Evolutionary conservation across 2,113 vertebrate genomes (phyloP).

Genomic region (Crotalus horridus): DNA sequence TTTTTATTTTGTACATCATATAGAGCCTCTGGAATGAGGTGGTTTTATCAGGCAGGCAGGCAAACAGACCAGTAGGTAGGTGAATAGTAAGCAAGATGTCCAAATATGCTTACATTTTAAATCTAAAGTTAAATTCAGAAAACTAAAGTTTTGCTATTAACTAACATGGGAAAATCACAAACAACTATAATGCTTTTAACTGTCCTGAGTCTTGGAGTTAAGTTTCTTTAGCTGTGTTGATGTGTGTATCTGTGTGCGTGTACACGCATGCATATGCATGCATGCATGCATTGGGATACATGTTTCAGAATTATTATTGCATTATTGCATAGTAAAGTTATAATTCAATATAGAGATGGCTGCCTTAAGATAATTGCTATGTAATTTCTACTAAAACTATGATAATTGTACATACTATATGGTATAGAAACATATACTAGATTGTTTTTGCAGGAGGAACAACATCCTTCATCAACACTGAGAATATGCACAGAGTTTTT

Average conservation of each 20-base stretch:
- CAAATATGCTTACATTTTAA: too few relatives aligned
- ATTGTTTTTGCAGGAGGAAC: too few relatives aligned
- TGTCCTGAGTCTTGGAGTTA: neutral
- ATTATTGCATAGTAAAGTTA: neutral
- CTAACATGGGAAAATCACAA: neutral
- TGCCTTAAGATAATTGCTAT: neutral
- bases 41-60: too few relatives aligned
- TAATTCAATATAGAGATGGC: neutral
- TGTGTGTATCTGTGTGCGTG: too few relatives aligned
- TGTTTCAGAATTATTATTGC: neutral
- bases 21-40: too few relatives aligned
- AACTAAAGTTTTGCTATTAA: neutral
- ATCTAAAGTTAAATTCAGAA: too few relatives aligned
- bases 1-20: neutral
- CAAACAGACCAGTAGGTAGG: too few relatives aligned
- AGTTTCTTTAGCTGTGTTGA: neutral
- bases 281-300: neutral
- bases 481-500: too few relatives aligned
- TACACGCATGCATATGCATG: too few relatives aligned
- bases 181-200: neutral
- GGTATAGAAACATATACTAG: too few relatives aligned
- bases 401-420: neutral
- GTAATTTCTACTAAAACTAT: neutral
- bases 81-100: too few relatives aligned
- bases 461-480: too few relatives aligned